Evolutionary conservation across 2,113 vertebrate genomes (phyloP).

Genomic region (Tichodroma muraria): DNA sequence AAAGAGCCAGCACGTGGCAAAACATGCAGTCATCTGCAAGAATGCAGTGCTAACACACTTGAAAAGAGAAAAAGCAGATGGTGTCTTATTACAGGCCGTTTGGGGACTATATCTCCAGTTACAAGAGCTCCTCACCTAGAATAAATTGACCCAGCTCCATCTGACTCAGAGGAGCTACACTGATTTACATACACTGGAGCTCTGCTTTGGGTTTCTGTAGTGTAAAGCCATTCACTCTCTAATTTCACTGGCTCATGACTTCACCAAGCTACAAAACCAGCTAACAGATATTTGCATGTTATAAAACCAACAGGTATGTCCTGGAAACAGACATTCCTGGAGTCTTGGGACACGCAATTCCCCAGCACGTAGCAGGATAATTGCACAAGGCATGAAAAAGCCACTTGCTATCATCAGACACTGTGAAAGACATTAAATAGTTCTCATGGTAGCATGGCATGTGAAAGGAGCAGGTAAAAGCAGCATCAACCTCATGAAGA

Average conservation of each 20-base stretch:
- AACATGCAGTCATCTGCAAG: not conserved
- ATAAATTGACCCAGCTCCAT: not conserved
- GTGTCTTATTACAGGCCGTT: not conserved
- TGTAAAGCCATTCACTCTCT: not conserved
- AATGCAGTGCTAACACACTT: not conserved
- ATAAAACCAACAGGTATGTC: not conserved
- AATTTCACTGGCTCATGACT: not conserved
- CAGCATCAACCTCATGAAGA: not conserved
- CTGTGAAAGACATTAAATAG: not conserved
- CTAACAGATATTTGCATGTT: not conserved
- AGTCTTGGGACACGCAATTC: not conserved
- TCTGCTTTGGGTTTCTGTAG: not conserved
- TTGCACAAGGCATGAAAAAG: not conserved
- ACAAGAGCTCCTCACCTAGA: not conserved
- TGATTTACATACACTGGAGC: not conserved
- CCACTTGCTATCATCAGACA: not conserved
- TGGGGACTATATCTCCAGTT: not conserved
- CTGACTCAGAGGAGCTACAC: not conserved
- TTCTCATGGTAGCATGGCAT: not conserved
- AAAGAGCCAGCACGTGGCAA: not conserved
- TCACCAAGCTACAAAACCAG: not conserved
- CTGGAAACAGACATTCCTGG: not conserved
- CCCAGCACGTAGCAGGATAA: not conserved
- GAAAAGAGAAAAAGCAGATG: not conserved
- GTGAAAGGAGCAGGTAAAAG: not conserved